Evolutionary conservation across 2,113 vertebrate species (phyloP).

Genomic region (Ochotona curzoniae): DNA sequence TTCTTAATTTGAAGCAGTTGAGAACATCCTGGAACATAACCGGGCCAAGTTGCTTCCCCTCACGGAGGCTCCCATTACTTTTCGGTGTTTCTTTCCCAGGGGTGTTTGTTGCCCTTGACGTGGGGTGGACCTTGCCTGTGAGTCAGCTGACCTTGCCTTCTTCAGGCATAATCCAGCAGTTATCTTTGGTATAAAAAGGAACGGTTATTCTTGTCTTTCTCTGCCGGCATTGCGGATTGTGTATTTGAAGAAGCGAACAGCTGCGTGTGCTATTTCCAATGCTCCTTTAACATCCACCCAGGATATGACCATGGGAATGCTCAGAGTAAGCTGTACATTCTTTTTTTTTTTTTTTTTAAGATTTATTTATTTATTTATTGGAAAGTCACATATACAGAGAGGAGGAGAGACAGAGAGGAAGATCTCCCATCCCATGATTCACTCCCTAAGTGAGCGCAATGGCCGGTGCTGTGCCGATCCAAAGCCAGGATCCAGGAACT

Average conservation of each 20-base stretch:
- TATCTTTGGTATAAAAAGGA: constrained; percentile 60
- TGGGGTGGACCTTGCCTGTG: neutral
- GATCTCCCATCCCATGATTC: too few species aligned
- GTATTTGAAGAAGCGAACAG: constrained; percentile 72
- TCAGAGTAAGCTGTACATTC: neutral
- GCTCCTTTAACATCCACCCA: constrained; percentile 59
- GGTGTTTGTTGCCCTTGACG: neutral
- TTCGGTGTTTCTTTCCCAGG: neutral
- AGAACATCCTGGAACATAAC: constrained; percentile 24
- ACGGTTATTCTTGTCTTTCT: constrained; percentile 63
- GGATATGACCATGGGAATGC: constrained; percentile 55
- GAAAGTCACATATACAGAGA: too few species aligned
- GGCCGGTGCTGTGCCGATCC: too few species aligned
- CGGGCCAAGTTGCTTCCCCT: neutral
- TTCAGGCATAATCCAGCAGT: constrained; percentile 28
- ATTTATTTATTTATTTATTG: too few species aligned
- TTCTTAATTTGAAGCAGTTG: constrained; percentile 36
- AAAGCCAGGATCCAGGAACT: too few species aligned
- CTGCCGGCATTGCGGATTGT: constrained; percentile 2
- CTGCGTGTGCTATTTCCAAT: constrained; percentile 69
- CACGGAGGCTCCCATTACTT: neutral
- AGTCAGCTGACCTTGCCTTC: neutral
- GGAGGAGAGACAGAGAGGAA: too few species aligned
- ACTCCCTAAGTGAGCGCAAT: too few species aligned
- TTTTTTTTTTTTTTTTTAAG: neutral